These are phyloP conservation scores for Dyspetes luteomarginatus DNA, from an alignment of 2,888 invertebrate genomes.

Conservation along the genomic window DNA sequence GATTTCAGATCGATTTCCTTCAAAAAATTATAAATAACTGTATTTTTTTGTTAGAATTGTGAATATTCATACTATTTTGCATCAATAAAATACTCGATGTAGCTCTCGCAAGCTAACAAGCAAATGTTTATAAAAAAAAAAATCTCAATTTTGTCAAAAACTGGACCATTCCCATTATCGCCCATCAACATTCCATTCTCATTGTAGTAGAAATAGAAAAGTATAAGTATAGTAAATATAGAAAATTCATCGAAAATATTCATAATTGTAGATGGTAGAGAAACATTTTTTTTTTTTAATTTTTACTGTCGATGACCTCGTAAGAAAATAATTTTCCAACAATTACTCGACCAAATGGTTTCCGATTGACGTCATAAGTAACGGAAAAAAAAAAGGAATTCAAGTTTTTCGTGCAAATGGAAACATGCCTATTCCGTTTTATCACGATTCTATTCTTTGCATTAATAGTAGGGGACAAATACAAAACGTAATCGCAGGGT, in stretches of 20 bases:
- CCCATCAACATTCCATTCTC: constrained; percentile 12
- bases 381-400: neutral
- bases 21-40: neutral
- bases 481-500: neutral
- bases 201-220: constrained; percentile 5
- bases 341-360: neutral
- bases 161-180: constrained; percentile 6
- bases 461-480: constrained; percentile 1
- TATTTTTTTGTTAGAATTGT: neutral
- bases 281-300: too few species aligned
- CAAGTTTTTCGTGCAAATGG: neutral
- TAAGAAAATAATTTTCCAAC: neutral
- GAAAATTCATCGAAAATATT: constrained; percentile 8
- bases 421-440: too few species aligned
- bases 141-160: constrained; percentile 5
- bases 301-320: neutral
- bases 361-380: neutral
- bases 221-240: too few species aligned
- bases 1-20: too few species aligned
- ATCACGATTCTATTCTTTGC: too few species aligned
- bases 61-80: neutral
- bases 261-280: neutral
- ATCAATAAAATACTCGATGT: neutral
- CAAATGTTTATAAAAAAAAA: neutral
- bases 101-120: neutral